Conservation (phyloP, 1,140 invertebrate genomes). For the Nephotettix cincticeps region DNA sequence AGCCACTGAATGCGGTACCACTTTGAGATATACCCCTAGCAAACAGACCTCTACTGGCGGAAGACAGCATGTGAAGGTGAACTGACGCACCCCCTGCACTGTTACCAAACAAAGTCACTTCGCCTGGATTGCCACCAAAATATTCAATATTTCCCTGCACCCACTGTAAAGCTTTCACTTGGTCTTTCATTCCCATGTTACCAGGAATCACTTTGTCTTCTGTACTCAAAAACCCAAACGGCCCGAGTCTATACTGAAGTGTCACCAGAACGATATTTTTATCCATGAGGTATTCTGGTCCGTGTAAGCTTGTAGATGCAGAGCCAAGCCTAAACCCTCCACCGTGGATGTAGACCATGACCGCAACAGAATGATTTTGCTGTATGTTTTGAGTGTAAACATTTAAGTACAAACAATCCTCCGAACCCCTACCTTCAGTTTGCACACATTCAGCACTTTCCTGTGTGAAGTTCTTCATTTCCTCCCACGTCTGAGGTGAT, state of each 20-base stretch:
- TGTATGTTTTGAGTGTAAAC: not conserved
- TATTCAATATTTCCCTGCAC: slow-evolving; percentile 1
- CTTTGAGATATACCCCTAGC: slow-evolving; percentile 31
- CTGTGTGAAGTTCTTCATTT: not conserved
- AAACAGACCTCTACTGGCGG: slow-evolving; percentile 17
- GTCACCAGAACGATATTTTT: slow-evolving; percentile 89
- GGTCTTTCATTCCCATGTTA: slow-evolving; percentile 28
- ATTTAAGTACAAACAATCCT: slow-evolving; percentile 6
- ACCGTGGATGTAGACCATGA: slow-evolving; percentile 67
- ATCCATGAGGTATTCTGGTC: not conserved
- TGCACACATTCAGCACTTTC: not conserved
- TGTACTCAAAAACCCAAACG: slow-evolving; percentile 61
- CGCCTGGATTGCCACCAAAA: slow-evolving; percentile 3
- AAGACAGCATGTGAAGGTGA: slow-evolving; percentile 3
- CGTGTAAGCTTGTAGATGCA: not conserved
- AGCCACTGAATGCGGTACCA: slow-evolving; percentile 37
- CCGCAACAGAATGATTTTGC: slow-evolving; percentile 43
- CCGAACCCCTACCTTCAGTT: not conserved
- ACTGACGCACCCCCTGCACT: not conserved
- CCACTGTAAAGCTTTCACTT: slow-evolving; percentile 23
- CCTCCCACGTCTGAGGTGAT: not conserved
- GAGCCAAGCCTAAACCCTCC: slow-evolving; percentile 43
- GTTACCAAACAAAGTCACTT: slow-evolving; percentile 19
- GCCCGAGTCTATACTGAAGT: slow-evolving; percentile 93
- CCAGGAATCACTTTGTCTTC: slow-evolving; percentile 9